These are phyloP conservation scores for Porites lobata DNA, from an alignment of 92 coral and sea anemone genomes.

Conservation along the genomic window DNA sequence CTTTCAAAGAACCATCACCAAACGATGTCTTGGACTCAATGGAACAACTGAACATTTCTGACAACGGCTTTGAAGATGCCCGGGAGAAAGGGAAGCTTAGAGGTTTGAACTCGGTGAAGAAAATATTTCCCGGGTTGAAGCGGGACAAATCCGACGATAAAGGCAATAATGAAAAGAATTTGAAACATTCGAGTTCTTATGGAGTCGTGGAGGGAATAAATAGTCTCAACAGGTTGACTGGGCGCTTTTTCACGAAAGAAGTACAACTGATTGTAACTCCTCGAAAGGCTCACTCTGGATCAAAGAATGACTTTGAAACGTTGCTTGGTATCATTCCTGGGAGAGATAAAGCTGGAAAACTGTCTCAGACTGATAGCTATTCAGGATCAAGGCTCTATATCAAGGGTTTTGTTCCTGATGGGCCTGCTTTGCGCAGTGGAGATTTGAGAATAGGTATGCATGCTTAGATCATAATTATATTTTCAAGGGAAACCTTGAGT, in stretches of 20 bases:
- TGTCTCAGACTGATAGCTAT: slow-evolving; percentile 82
- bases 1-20: slow-evolving; percentile 76
- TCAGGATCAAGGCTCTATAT: slow-evolving; percentile 83
- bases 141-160: slow-evolving; percentile 83
- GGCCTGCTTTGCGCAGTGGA: slow-evolving; percentile 92
- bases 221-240: slow-evolving; percentile 48
- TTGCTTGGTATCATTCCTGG: slow-evolving; percentile 97
- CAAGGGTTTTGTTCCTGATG: slow-evolving; percentile 97
- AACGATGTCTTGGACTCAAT: slow-evolving; percentile 68
- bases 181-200: slow-evolving; percentile 60
- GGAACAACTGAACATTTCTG: slow-evolving; percentile 74
- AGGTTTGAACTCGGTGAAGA: slow-evolving; percentile 84
- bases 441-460: slow-evolving; percentile 93
- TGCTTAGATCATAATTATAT: too few species aligned
- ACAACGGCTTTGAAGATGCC: slow-evolving; percentile 35
- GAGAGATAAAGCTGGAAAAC: slow-evolving; percentile 78
- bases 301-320: slow-evolving; percentile 87
- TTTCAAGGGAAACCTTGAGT: too few species aligned
- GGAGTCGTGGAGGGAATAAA: slow-evolving; percentile 65
- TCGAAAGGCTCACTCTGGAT: slow-evolving; percentile 85
- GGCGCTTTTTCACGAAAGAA: slow-evolving; percentile 76
- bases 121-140: slow-evolving; percentile 77
- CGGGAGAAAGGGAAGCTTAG: slow-evolving; percentile 80
- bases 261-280: slow-evolving; percentile 90
- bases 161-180: slow-evolving; percentile 77